Evolutionary conservation across 2,888 invertebrate genomes (phyloP).

Genomic region (Lamellibrachia satsuma): DNA sequence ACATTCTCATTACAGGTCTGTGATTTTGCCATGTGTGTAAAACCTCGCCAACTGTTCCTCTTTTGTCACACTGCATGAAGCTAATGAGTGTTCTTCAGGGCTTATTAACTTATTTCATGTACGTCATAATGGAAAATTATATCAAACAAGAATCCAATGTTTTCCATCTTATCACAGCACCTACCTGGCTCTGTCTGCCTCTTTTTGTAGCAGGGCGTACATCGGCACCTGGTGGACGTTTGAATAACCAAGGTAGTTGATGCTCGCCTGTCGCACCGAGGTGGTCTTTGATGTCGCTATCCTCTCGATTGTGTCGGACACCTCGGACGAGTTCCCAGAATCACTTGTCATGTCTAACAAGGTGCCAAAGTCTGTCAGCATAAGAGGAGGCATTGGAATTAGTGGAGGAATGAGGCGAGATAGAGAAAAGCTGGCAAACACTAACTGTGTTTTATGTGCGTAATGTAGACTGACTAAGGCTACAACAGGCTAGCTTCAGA

Average conservation of each 20-base stretch:
- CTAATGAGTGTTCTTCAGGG: no score
- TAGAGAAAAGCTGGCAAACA: no score
- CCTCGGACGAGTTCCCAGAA: neutral
- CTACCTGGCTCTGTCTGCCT: conserved; percentile 43
- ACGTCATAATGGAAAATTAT: neutral
- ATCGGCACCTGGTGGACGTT: conserved; percentile 54
- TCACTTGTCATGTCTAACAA: neutral
- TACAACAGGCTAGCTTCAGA: neutral
- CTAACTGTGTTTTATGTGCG: neutral
- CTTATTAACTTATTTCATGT: neutral
- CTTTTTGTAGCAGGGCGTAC: conserved; percentile 49
- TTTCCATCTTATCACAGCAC: neutral
- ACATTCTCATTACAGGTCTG: neutral
- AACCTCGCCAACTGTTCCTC: neutral
- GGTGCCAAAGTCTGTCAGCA: neutral
- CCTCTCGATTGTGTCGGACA: neutral
- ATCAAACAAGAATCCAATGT: neutral
- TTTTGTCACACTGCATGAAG: no score
- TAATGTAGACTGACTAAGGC: neutral
- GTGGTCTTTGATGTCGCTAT: conserved; percentile 13
- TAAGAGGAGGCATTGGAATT: neutral
- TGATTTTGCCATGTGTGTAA: neutral
- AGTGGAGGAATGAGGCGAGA: neutral
- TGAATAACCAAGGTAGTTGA: conserved; percentile 73
- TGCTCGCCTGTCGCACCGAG: conserved; percentile 51